Evolutionary conservation across 2,113 vertebrate genomes (phyloP).

Genomic region (Bolborhynchus lineola): DNA sequence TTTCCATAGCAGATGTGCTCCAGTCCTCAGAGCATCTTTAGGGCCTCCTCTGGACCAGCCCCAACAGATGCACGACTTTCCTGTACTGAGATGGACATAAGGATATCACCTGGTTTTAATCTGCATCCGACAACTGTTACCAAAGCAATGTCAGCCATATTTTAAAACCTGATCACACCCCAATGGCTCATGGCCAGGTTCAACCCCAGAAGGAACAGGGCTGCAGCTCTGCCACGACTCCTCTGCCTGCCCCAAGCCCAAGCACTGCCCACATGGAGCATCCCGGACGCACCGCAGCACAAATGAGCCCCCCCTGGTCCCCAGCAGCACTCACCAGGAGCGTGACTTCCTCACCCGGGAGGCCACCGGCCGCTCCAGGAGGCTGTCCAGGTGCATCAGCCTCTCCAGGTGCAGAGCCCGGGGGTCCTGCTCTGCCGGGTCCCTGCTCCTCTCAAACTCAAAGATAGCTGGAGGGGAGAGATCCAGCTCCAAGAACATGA

Average conservation of each 20-base stretch:
- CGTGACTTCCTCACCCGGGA: conserved; percentile 86
- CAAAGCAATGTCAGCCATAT: accelerated
- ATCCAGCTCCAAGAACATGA: conserved; percentile 94
- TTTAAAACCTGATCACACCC: no score
- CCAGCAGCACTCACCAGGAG: conserved; percentile 82
- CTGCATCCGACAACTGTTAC: neutral
- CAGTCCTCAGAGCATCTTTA: accelerated
- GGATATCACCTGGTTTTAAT: neutral
- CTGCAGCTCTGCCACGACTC: accelerated
- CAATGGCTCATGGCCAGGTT: accelerated
- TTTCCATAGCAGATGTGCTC: neutral
- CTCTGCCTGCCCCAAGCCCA: accelerated
- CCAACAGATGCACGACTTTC: accelerated
- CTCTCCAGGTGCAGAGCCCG: conserved; percentile 77
- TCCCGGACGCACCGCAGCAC: accelerated
- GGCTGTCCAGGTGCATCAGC: conserved; percentile 81
- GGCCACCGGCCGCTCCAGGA: conserved; percentile 78
- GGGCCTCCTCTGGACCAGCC: accelerated
- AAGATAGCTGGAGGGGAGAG: conserved; percentile 86
- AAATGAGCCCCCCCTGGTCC: accelerated
- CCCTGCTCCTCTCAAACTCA: conserved; percentile 79
- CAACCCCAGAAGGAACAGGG: accelerated
- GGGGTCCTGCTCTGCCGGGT: conserved; percentile 75
- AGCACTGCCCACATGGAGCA: accelerated
- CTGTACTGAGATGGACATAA: neutral